phyloP scores from a whole-genome alignment of 2,888 invertebrate genomes.

The Tubulanus polymorphus region DNA sequence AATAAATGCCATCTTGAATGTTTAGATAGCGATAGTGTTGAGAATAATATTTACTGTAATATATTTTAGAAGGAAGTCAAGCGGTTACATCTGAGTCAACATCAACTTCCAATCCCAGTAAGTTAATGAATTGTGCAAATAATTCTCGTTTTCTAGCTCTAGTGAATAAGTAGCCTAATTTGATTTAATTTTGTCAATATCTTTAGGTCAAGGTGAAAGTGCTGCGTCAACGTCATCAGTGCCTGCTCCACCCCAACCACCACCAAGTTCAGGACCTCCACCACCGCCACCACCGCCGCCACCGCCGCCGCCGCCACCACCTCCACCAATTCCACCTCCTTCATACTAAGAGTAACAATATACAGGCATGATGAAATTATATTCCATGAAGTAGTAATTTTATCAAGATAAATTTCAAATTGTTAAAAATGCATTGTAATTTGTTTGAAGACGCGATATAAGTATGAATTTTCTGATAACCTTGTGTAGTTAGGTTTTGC shows the following conservation, averaged over 20 bases:
- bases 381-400: not conserved
- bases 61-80: no score
- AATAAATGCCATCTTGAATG: no score
- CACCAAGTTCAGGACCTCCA: constrained; percentile 14
- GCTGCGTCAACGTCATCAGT: constrained; percentile 6
- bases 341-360: no score
- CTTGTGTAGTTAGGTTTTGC: not conserved
- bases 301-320: constrained; percentile 9
- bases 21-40: no score
- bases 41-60: no score
- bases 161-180: no score
- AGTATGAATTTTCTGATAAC: not conserved
- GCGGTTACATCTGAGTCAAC: no score
- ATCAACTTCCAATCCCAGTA: no score
- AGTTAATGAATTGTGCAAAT: not conserved
- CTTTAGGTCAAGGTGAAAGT: not conserved
- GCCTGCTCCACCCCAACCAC: not conserved
- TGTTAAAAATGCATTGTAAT: no score
- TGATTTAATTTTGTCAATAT: no score
- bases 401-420: no score
- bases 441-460: no score
- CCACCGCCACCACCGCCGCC: constrained; percentile 14
- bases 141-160: not conserved
- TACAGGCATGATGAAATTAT: not conserved
- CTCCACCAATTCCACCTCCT: constrained; percentile 22